These are phyloP conservation scores for Leptopilina drosophilae DNA, from an alignment of 2,888 invertebrate genomes.

Conservation along the genomic window DNA sequence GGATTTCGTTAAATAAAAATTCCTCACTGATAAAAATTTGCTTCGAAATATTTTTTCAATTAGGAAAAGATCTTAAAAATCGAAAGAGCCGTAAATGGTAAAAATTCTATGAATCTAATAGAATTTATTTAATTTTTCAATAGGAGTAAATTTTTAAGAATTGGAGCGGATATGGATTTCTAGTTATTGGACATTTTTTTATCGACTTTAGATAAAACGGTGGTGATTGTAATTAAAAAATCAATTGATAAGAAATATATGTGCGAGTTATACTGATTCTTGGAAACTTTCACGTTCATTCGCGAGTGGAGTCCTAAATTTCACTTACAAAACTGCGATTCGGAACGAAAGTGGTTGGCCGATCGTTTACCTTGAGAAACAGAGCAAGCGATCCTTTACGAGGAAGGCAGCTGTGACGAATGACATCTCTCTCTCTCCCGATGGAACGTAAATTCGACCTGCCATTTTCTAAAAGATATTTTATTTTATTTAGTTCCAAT, in stretches of 20 bases:
- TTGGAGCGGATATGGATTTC: slow-evolving; percentile 1
- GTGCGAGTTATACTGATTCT: slow-evolving; percentile 49
- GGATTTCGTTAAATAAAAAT: no score
- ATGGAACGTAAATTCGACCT: background rate
- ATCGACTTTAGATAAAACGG: background rate
- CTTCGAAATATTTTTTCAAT: no score
- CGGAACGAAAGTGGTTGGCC: slow-evolving; percentile 67
- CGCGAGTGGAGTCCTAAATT: slow-evolving; percentile 64
- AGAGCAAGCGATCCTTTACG: slow-evolving; percentile 64
- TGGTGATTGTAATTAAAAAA: slow-evolving; percentile 10
- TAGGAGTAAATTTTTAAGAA: background rate
- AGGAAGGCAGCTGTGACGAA: slow-evolving; percentile 51
- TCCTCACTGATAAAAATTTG: no score
- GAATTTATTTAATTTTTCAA: no score
- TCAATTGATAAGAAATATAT: slow-evolving; percentile 42
- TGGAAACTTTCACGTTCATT: slow-evolving; percentile 65
- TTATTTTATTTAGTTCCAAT: slow-evolving; percentile 5
- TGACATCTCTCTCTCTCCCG: slow-evolving; percentile 41
- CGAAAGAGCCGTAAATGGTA: no score
- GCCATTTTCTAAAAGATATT: slow-evolving; percentile 7
- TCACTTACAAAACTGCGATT: slow-evolving; percentile 68
- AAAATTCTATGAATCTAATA: no score
- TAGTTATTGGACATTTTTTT: background rate
- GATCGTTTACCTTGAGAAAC: slow-evolving; percentile 67
- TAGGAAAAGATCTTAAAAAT: no score